Percentiles rank a stretch among this genome's conserved stretches.
Evolutionary conservation across 2,888 invertebrate genomes (phyloP).

Genomic region (Pinctada fucata): DNA sequence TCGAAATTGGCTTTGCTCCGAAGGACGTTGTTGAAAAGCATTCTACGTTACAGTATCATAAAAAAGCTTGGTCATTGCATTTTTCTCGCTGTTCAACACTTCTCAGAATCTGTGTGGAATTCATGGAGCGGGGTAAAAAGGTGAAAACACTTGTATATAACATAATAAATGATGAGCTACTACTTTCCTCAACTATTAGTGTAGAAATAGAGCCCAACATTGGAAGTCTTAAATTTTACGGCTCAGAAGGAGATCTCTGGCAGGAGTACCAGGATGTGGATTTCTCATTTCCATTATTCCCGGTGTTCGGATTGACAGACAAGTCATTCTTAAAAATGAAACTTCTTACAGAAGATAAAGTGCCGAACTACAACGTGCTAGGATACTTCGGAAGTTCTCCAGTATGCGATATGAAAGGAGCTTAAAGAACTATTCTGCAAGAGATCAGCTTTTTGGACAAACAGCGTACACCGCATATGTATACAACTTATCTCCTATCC

Average conservation of each 20-base stretch:
- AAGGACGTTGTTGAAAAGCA: neutral
- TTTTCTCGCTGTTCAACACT: constrained; percentile 1
- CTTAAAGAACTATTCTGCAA: too few relatives aligned
- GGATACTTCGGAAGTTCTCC: constrained; percentile 5
- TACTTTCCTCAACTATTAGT: neutral
- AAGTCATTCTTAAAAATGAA: neutral
- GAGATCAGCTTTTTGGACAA: too few relatives aligned
- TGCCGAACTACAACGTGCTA: neutral
- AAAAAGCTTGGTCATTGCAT: neutral
- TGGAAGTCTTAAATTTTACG: neutral
- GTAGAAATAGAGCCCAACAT: neutral
- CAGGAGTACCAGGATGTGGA: neutral
- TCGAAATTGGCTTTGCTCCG: neutral
- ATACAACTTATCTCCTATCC: too few relatives aligned
- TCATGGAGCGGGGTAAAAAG: neutral
- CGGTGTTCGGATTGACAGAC: constrained; percentile 13
- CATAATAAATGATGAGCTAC: neutral
- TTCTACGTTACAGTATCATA: neutral
- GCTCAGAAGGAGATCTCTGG: neutral
- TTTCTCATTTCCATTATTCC: neutral
- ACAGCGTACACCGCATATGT: too few relatives aligned
- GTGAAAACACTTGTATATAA: neutral
- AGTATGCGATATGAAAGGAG: neutral
- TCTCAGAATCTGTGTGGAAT: neutral
- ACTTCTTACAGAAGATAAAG: neutral